Conservation (phyloP, 2,113 vertebrate species). For the Charadrius vociferus region DNA sequence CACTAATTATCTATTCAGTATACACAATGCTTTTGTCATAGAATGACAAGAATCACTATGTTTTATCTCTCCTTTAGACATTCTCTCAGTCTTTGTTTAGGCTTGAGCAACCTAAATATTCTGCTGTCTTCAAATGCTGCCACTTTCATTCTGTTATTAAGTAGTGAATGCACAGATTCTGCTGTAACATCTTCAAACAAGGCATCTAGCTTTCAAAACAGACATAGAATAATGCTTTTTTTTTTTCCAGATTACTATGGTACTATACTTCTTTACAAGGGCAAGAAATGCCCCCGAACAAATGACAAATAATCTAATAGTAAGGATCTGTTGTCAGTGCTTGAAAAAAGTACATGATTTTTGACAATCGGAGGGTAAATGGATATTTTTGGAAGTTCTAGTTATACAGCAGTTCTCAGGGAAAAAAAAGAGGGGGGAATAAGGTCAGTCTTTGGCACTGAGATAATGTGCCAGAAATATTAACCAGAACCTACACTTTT, state of each 20-base stretch:
- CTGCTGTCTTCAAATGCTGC: conserved; percentile 18
- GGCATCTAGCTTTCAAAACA: background rate
- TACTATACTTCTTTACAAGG: background rate
- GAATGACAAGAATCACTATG: background rate
- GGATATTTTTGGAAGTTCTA: background rate
- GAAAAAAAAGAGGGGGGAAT: background rate
- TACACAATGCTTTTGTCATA: conserved; percentile 21
- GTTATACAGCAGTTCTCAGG: background rate
- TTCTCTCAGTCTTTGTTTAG: background rate
- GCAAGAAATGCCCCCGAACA: background rate
- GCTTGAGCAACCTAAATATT: conserved; percentile 23
- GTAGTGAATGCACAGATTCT: background rate
- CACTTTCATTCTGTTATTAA: background rate
- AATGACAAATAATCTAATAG: background rate
- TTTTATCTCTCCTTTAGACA: conserved; percentile 27
- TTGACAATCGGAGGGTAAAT: background rate
- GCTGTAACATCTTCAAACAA: background rate
- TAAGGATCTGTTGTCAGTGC: background rate
- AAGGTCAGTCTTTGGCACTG: background rate
- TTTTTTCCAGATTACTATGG: background rate
- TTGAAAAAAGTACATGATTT: background rate
- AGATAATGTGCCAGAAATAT: background rate
- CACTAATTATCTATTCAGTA: conserved; percentile 40
- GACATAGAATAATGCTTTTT: background rate
- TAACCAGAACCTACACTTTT: background rate